These are phyloP conservation scores for Serripes groenlandicus DNA, from an alignment of 2,888 invertebrate species.

Conservation along the genomic window DNA sequence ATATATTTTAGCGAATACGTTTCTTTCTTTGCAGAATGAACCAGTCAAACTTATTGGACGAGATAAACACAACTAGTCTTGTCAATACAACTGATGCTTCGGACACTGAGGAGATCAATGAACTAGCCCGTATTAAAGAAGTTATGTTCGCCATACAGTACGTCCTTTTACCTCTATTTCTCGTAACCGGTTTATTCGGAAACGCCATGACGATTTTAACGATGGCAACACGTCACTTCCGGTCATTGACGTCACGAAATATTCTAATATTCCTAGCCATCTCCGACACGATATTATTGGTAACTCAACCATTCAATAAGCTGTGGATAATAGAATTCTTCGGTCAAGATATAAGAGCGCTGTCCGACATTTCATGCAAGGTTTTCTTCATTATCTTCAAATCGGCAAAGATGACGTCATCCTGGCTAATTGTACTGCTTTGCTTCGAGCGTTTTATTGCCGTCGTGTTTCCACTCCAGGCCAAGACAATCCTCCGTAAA, in stretches of 20 bases:
- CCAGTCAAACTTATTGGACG: neutral
- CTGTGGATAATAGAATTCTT: slow-evolving; percentile 67
- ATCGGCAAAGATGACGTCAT: slow-evolving; percentile 75
- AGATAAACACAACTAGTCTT: neutral
- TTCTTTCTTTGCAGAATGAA: slow-evolving; percentile 1
- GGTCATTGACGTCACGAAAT: slow-evolving; percentile 63
- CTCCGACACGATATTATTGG: slow-evolving; percentile 69
- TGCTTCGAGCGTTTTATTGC: slow-evolving; percentile 75
- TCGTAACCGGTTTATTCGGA: slow-evolving; percentile 69
- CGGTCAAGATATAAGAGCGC: slow-evolving; percentile 71
- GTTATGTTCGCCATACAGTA: slow-evolving; percentile 58
- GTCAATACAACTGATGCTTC: neutral
- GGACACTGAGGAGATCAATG: neutral
- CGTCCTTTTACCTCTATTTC: slow-evolving; percentile 64
- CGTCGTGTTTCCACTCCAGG: slow-evolving; percentile 71
- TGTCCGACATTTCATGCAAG: slow-evolving; percentile 69
- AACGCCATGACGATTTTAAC: slow-evolving; percentile 71
- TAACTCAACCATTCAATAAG: slow-evolving; percentile 75
- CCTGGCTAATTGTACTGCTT: slow-evolving; percentile 76
- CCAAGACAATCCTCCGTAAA: slow-evolving; percentile 67
- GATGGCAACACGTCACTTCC: slow-evolving; percentile 68
- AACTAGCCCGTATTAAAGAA: slow-evolving; percentile 10
- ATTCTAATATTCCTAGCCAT: slow-evolving; percentile 72
- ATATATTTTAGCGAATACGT: too few species aligned
- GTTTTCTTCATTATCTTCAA: slow-evolving; percentile 72